Percentiles rank a stretch among this genome's conserved stretches.
Conservation (phyloP, 2,888 invertebrate species). For the Rotaria macrura region DNA sequence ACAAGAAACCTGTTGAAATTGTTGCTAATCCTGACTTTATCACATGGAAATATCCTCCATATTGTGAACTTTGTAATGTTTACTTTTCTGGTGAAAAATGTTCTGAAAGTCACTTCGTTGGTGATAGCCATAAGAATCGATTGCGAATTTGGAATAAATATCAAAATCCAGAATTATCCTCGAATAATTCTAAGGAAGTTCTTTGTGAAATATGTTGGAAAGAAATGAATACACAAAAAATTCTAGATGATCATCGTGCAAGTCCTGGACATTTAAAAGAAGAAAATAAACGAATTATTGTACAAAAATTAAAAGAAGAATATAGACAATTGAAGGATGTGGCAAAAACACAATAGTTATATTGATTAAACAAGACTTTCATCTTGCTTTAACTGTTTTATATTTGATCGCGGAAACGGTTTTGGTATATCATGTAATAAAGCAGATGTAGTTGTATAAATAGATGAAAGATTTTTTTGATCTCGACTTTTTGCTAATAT, state of each 20-base stretch:
- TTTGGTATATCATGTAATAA: background rate
- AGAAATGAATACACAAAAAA: background rate
- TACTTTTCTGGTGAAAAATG: background rate
- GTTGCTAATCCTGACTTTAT: background rate
- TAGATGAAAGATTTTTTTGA: background rate
- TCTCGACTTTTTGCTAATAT: background rate
- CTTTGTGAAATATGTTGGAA: slow-evolving; percentile 6
- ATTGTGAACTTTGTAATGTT: slow-evolving; percentile 9
- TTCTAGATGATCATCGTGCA: background rate
- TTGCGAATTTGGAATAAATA: background rate
- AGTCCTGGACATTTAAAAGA: background rate
- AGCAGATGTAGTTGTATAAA: background rate
- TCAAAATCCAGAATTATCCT: background rate
- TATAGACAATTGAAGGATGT: background rate
- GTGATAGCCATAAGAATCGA: background rate
- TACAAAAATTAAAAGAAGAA: slow-evolving; percentile 18
- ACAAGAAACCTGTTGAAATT: background rate
- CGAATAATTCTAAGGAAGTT: background rate
- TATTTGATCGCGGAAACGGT: background rate
- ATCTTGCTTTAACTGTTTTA: background rate
- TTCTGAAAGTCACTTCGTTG: background rate
- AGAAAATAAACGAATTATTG: background rate
- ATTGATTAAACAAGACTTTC: background rate
- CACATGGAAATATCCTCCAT: background rate
- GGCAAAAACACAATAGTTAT: no score